Evolutionary conservation across 2,797 vertebrate genomes (phyloP), one percentile per base, ranked within the genome.

Genomic region (Avahi laniger): DNA sequence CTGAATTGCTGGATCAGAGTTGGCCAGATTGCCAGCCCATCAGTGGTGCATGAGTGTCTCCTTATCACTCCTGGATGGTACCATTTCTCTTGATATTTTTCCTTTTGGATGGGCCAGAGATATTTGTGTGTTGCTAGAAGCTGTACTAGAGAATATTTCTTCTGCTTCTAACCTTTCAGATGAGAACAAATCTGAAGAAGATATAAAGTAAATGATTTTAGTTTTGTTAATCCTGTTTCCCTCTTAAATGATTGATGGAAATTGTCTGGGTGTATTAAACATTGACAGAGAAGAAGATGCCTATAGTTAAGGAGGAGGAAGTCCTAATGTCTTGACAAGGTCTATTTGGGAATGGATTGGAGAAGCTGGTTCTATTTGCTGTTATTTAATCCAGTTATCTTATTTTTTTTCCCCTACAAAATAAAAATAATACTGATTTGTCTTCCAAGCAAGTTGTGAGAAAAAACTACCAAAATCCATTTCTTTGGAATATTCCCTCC

Each of bases 21-120:
- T 9, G 33, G 33, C n/a, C 35, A 7, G 0, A 0, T 24, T 22
- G n/a, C 35, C 12, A 0, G 1, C 30, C 18, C 0, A 0, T 30
- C 3, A 7, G n/a, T 35, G 69, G 46, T 33, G 5, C 3, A 0
- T 12, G 57, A 18, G 4, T 28, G 13, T 10, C 33, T 84, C 35
- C 22, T 5, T n/a, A 17, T 30, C 76, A 26, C 2, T n/a, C 24
- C 8, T 17, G 7, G 43, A 18, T 46, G 2, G 61, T 65, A n/a
- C 35, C 10, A 52, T 89, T 93, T 89, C 57, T 91, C 28, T 72
- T 52, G 35, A 8, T 38, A 9, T 18, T 38, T 88, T 78, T 91
- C 81, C 38, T 83, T 59, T 65, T 69, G 3, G 9, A 13, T 61
- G n/a, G 38, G 6, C 41, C 91, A 46, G 48, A n/a, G 33, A 48